Percentiles rank a stretch among this genome's conserved stretches.
Conservation (phyloP, 2,888 invertebrate genomes). For the Epiblema foenella region DNA sequence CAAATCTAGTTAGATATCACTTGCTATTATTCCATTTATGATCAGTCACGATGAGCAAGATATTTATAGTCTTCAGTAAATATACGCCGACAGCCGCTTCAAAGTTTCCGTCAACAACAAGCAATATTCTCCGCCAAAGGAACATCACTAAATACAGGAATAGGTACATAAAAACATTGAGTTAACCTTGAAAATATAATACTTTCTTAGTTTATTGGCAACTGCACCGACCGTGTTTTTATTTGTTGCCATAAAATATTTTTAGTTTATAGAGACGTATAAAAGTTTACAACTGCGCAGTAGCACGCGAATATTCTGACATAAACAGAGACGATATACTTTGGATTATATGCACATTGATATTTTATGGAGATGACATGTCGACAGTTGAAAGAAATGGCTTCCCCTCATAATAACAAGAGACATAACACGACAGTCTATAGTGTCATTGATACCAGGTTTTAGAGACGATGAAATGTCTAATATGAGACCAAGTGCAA, state of each 20-base stretch:
- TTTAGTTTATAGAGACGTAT: constrained; percentile 35
- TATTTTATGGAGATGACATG: constrained; percentile 27
- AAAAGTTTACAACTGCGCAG: constrained; percentile 33
- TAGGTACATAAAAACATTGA: not conserved
- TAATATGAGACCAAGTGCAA: no score
- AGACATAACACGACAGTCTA: not conserved
- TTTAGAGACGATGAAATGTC: no score
- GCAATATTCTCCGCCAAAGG: no score
- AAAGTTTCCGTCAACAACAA: no score
- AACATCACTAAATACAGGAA: not conserved
- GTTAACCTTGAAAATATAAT: constrained; percentile 5
- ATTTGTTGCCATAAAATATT: constrained; percentile 38
- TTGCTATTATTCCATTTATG: no score
- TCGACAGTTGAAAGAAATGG: not conserved
- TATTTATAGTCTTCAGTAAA: no score
- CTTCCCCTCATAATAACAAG: not conserved
- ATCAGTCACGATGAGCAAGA: no score
- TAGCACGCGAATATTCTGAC: constrained; percentile 30
- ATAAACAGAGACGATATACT: constrained; percentile 22
- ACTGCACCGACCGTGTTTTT: constrained; percentile 28
- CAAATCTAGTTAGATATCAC: no score
- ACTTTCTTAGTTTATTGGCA: constrained; percentile 3
- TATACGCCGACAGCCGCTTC: no score
- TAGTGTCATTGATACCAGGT: no score
- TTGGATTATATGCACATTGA: constrained; percentile 29